Evolutionary conservation across 2,888 invertebrate species (phyloP).

Genomic region (Anthoptus insignis): DNA sequence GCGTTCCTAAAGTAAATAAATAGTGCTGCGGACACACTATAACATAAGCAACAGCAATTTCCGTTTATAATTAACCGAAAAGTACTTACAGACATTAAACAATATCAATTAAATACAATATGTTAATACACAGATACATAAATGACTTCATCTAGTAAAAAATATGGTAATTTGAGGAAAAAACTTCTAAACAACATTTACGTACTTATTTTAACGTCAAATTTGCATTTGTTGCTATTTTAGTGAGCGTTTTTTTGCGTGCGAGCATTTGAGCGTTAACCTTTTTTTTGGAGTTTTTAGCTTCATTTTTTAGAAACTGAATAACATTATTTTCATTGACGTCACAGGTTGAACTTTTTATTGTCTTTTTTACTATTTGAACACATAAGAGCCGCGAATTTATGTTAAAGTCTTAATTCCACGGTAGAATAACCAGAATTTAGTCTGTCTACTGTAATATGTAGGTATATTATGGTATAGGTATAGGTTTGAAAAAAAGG

Average conservation of each 20-base stretch:
- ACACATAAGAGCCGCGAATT: neutral
- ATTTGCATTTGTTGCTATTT: slow-evolving; percentile 29
- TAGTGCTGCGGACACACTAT: no score
- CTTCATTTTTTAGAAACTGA: neutral
- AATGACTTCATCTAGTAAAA: slow-evolving; percentile 12
- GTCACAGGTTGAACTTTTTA: neutral
- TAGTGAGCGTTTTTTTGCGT: slow-evolving; percentile 11
- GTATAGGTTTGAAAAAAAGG: no score
- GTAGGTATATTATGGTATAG: no score
- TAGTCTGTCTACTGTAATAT: no score
- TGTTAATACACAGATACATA: neutral
- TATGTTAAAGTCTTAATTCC: neutral
- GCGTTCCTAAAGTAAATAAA: neutral
- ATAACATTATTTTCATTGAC: neutral
- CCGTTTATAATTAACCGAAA: neutral
- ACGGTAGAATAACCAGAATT: neutral
- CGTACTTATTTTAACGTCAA: slow-evolving; percentile 10
- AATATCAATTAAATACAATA: neutral
- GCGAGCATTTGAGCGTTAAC: neutral
- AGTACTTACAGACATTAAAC: neutral
- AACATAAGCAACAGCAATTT: neutral
- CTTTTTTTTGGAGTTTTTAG: neutral
- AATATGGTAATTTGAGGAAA: slow-evolving; percentile 25
- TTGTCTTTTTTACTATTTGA: neutral
- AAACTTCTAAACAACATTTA: slow-evolving; percentile 17